These are phyloP conservation scores for Caenorhabditis macrosperma DNA, from an alignment of 2,888 invertebrate genomes.

Conservation along the genomic window DNA sequence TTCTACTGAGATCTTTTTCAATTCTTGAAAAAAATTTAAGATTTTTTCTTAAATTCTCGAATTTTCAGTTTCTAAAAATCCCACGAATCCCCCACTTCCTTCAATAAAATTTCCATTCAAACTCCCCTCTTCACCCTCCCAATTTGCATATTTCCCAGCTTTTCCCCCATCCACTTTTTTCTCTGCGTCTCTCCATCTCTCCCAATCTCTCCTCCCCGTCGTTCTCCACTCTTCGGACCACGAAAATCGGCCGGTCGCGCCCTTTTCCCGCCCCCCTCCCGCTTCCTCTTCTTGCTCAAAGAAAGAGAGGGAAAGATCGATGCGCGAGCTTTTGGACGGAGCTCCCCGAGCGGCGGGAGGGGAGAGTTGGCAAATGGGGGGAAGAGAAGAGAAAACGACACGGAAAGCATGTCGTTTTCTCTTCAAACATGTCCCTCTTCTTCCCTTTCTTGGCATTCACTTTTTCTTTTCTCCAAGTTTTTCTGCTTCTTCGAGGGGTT, in stretches of 20 bases:
- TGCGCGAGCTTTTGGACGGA: too few relatives aligned
- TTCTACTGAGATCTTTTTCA: not conserved
- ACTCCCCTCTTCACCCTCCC: not conserved
- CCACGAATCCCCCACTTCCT: too few relatives aligned
- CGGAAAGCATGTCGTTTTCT: not conserved
- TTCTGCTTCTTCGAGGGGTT: too few relatives aligned
- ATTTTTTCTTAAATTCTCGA: not conserved
- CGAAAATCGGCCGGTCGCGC: not conserved
- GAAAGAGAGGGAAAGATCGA: too few relatives aligned
- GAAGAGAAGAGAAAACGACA: not conserved
- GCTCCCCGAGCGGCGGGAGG: too few relatives aligned
- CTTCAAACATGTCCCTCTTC: not conserved
- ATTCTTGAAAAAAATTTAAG: not conserved
- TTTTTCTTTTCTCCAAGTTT: too few relatives aligned
- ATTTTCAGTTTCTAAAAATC: not conserved
- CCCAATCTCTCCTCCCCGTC: not conserved
- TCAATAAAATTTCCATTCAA: not conserved
- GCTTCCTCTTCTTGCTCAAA: too few relatives aligned
- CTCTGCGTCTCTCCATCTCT: too few relatives aligned
- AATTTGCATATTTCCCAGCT: not conserved
- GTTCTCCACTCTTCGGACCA: not conserved
- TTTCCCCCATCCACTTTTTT: too few relatives aligned
- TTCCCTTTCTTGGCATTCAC: not conserved
- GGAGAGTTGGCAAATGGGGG: not conserved
- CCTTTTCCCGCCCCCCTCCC: not conserved